These are phyloP conservation scores for Azemiops feae DNA, from an alignment of 2,113 vertebrate genomes.

Conservation along the genomic window DNA sequence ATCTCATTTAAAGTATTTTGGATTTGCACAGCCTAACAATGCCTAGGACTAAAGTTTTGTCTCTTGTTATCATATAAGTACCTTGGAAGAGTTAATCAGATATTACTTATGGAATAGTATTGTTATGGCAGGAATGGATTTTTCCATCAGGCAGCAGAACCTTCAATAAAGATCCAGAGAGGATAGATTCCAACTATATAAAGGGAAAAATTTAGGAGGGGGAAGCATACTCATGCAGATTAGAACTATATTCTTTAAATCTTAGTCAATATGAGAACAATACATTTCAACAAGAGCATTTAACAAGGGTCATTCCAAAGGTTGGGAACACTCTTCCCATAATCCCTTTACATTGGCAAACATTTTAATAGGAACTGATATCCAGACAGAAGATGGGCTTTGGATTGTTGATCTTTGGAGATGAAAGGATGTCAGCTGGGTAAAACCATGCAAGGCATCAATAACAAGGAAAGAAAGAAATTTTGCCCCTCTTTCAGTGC, in stretches of 20 bases:
- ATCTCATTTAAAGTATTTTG: not conserved
- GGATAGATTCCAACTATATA: not conserved
- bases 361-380: not conserved
- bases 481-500: not conserved
- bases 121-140: not conserved
- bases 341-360: not conserved
- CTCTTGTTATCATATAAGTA: not conserved
- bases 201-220: not conserved
- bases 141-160: not conserved
- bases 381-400: not conserved
- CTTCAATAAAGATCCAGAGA: not conserved
- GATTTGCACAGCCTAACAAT: not conserved
- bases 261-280: not conserved
- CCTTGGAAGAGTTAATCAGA: not conserved
- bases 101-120: not conserved
- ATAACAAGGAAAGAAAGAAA: not conserved
- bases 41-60: not conserved
- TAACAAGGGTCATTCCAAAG: not conserved
- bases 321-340: not conserved
- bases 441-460: not conserved
- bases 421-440: not conserved
- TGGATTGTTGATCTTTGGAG: not conserved
- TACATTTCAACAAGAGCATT: not conserved
- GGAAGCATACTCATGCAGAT: not conserved
- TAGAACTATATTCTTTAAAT: not conserved